Percentiles rank a stretch among this genome's conserved stretches.
phyloP scores from a whole-genome alignment of 2,797 vertebrate genomes.

The Balearica regulorum region DNA sequence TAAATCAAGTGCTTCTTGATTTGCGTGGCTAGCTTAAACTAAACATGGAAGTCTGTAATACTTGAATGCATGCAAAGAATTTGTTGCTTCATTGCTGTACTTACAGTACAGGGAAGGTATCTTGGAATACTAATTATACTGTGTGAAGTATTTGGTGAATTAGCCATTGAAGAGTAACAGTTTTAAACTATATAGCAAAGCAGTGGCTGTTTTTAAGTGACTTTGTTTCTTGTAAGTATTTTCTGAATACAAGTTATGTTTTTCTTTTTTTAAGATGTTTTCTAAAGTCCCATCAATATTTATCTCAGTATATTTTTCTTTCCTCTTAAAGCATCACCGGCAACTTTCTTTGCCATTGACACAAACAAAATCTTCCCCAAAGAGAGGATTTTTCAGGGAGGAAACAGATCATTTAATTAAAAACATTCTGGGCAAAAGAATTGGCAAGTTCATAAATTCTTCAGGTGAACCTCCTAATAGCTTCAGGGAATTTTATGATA shows the following conservation, averaged over 20 bases:
- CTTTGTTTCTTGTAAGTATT: neutral
- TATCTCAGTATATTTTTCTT: neutral
- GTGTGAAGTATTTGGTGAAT: neutral
- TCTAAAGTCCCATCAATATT: neutral
- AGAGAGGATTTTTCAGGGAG: slow-evolving; percentile 85
- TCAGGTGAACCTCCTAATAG: slow-evolving; percentile 72
- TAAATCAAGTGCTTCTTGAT: neutral
- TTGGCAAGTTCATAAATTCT: slow-evolving; percentile 80
- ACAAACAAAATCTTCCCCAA: slow-evolving; percentile 77
- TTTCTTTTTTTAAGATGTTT: neutral
- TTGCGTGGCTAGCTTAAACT: neutral
- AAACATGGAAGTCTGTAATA: neutral
- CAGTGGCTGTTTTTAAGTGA: neutral
- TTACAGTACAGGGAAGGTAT: neutral
- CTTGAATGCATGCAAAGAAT: neutral
- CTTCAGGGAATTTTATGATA: slow-evolving; percentile 77
- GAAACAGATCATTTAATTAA: slow-evolving; percentile 84
- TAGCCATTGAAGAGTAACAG: neutral
- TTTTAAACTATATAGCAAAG: neutral
- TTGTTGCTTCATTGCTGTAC: neutral
- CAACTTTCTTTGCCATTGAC: slow-evolving; percentile 80
- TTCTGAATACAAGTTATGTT: neutral
- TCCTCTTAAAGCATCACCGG: slow-evolving; percentile 76
- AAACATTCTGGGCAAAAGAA: slow-evolving; percentile 81
- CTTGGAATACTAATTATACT: neutral